A percentile compares a stretch with the other conserved stretches of the same genome.
Evolutionary conservation across 2,113 vertebrate species (phyloP).

Genomic region (Neodontobutis hainanensis): DNA sequence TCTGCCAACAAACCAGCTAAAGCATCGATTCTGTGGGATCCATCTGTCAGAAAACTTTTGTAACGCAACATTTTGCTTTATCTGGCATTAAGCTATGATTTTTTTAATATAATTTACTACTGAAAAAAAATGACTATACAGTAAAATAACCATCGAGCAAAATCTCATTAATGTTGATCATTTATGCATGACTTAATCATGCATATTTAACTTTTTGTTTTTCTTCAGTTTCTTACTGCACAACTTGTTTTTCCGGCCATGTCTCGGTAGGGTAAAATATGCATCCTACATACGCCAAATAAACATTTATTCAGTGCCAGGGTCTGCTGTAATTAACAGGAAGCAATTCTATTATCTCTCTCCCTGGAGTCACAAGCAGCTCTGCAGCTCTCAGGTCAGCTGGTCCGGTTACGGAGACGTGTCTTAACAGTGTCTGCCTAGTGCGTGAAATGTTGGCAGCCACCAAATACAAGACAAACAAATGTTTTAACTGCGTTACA

Average conservation of each 20-base stretch:
- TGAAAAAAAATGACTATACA: conserved; percentile 6
- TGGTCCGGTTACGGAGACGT: conserved; percentile 56
- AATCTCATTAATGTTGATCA: background rate
- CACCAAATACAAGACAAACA: conserved; percentile 36
- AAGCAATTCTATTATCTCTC: conserved; percentile 75
- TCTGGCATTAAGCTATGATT: background rate
- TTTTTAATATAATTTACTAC: conserved; percentile 4
- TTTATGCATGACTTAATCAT: background rate
- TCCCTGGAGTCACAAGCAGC: conserved; percentile 54
- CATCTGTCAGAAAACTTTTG: conserved; percentile 37
- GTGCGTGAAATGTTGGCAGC: conserved; percentile 31
- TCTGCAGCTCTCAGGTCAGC: conserved; percentile 67
- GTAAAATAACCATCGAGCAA: conserved; percentile 7
- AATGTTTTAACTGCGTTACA: conserved; percentile 50
- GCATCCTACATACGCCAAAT: conserved; percentile 52
- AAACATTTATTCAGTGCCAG: conserved; percentile 75
- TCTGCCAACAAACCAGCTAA: conserved; percentile 33
- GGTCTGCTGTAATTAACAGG: conserved; percentile 75
- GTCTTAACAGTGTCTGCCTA: conserved; percentile 30
- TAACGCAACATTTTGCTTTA: conserved; percentile 22
- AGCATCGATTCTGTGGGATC: conserved; percentile 16
- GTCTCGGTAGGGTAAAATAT: conserved; percentile 42
- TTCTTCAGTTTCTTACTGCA: background rate
- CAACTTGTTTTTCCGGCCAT: conserved; percentile 35
- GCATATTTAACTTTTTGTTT: background rate